phyloP scores from a whole-genome alignment of 2,113 vertebrate species.

The Macquaria australasica region DNA sequence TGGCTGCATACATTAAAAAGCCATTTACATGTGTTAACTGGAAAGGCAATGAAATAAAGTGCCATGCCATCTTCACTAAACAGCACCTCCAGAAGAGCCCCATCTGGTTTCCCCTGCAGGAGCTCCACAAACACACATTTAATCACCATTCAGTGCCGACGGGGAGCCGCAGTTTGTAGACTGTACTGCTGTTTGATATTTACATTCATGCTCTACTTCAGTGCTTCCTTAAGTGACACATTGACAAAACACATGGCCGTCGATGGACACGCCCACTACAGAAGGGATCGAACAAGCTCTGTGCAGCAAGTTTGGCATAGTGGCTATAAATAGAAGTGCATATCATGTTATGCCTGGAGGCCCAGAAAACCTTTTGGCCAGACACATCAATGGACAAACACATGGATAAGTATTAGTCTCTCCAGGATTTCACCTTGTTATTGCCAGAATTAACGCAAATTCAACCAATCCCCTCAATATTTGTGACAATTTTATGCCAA shows the following conservation, averaged over 20 bases:
- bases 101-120: conserved; percentile 32
- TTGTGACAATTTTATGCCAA: no score
- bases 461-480: no score
- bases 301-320: neutral
- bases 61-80: conserved; percentile 27
- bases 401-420: neutral
- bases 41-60: conserved; percentile 29
- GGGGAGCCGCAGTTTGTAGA: neutral
- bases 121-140: conserved; percentile 13
- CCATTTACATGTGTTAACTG: conserved; percentile 47
- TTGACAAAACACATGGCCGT: neutral
- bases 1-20: conserved; percentile 18
- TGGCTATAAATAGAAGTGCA: neutral
- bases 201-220: conserved; percentile 8
- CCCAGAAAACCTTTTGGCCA: neutral
- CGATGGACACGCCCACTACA: neutral
- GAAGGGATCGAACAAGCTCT: neutral
- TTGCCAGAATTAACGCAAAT: neutral
- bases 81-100: conserved; percentile 13
- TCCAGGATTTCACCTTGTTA: neutral
- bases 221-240: conserved; percentile 15
- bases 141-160: conserved; percentile 14
- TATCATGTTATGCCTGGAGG: neutral
- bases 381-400: neutral
- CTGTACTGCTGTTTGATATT: conserved; percentile 17